phyloP scores from a whole-genome alignment of 2,113 vertebrate species.

The Erpornis zantholeuca region DNA sequence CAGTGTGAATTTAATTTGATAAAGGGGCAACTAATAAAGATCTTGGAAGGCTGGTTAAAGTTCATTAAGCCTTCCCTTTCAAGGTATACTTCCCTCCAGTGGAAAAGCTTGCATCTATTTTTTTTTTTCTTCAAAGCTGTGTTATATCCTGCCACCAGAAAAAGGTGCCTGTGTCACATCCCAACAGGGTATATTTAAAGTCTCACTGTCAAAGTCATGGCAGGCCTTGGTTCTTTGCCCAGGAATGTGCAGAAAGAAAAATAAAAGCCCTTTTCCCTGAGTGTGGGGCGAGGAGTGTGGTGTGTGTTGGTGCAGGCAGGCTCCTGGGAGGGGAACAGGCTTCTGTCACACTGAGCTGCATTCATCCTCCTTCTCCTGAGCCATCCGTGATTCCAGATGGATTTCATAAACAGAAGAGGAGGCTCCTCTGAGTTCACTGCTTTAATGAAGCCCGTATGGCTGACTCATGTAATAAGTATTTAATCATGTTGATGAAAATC shows the following conservation, averaged over 20 bases:
- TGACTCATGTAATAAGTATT: conserved; percentile 79
- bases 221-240: conserved; percentile 62
- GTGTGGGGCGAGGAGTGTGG: conserved; percentile 11
- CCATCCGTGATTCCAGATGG: conserved; percentile 71
- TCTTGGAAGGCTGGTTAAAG: conserved; percentile 68
- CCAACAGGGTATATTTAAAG: conserved; percentile 65
- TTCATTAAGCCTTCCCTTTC: conserved; percentile 73
- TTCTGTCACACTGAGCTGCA: conserved; percentile 67
- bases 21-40: conserved; percentile 72
- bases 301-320: background rate
- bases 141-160: conserved; percentile 72
- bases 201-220: conserved; percentile 66
- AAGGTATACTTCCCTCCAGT: conserved; percentile 59
- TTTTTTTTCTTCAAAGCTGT: conserved; percentile 32
- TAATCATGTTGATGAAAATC: conserved; percentile 74
- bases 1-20: conserved; percentile 79
- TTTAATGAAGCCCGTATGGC: conserved; percentile 76
- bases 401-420: conserved; percentile 75
- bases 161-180: conserved; percentile 71
- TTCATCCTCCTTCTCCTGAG: conserved; percentile 66
- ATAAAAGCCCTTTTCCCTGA: conserved; percentile 40
- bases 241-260: conserved; percentile 59
- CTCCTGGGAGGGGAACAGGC: conserved; percentile 51
- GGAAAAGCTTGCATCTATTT: conserved; percentile 7
- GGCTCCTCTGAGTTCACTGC: conserved; percentile 66